Evolutionary conservation across 1,140 invertebrate species (phyloP).

Genomic region (Neelides sp.): DNA sequence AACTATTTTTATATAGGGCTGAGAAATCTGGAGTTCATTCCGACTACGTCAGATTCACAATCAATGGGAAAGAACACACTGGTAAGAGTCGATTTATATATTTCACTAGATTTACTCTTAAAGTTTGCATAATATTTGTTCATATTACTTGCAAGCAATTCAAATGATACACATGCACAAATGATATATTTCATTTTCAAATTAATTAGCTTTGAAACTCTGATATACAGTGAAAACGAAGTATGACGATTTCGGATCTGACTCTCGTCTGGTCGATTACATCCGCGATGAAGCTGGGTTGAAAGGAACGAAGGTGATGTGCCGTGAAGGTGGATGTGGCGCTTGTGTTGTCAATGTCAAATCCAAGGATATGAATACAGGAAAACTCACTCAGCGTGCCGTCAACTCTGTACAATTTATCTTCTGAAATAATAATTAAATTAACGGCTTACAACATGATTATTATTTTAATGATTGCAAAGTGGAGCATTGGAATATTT

Average conservation of each 20-base stretch:
- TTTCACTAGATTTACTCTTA: background rate
- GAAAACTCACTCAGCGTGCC: slow-evolving; percentile 26
- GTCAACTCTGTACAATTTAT: slow-evolving; percentile 33
- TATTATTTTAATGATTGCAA: slow-evolving; percentile 1
- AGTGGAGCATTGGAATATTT: no score
- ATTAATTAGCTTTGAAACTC: no score
- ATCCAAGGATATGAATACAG: slow-evolving; percentile 8
- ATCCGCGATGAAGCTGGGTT: slow-evolving; percentile 18
- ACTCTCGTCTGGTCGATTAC: slow-evolving; percentile 12
- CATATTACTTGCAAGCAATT: background rate
- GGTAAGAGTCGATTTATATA: slow-evolving; percentile 9
- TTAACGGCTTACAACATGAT: background rate
- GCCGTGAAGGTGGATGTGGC: slow-evolving; percentile 24
- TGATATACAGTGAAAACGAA: slow-evolving; percentile 4
- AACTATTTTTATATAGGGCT: no score
- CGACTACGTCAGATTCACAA: slow-evolving; percentile 5
- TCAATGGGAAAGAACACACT: slow-evolving; percentile 18
- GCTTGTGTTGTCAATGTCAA: slow-evolving; percentile 19
- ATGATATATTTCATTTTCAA: background rate
- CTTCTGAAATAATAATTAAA: background rate
- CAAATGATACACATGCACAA: background rate
- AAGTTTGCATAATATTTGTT: no score
- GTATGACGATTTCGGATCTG: background rate
- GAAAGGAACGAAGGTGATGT: slow-evolving; percentile 23
- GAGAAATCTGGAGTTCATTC: background rate